A percentile compares a stretch with the other conserved stretches of the same genome.
Conservation (phyloP, 2,888 invertebrate species). For the Digitonthophagus gazella region DNA sequence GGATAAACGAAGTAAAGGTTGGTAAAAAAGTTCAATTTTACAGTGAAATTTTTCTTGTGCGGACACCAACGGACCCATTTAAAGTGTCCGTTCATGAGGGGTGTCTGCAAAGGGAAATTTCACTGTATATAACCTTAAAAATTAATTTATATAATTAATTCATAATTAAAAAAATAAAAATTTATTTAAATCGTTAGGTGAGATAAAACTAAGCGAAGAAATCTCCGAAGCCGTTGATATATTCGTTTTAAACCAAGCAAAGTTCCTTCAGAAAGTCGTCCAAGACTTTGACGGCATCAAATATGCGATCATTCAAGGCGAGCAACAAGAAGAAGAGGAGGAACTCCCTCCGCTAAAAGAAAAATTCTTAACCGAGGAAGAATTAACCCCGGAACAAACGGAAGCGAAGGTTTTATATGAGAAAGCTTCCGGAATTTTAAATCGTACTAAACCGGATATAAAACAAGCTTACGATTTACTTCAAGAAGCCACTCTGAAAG, state of each 20-base stretch:
- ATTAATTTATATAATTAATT: no score
- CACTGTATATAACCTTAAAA: no score
- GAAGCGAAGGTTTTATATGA: slow-evolving; percentile 77
- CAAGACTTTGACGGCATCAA: slow-evolving; percentile 49
- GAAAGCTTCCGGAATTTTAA: slow-evolving; percentile 66
- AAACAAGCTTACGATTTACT: slow-evolving; percentile 73
- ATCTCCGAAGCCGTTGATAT: slow-evolving; percentile 42
- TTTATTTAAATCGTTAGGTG: slow-evolving; percentile 20
- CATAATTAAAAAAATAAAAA: background rate
- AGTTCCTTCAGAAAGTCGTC: slow-evolving; percentile 52
- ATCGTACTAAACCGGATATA: slow-evolving; percentile 70
- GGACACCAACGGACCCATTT: no score
- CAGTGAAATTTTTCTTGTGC: no score
- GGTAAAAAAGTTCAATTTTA: no score
- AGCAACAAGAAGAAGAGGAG: slow-evolving; percentile 53
- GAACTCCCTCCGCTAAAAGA: slow-evolving; percentile 56
- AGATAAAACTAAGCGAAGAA: slow-evolving; percentile 29
- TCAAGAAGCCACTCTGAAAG: slow-evolving; percentile 74
- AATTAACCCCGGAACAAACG: slow-evolving; percentile 63
- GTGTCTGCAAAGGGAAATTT: no score
- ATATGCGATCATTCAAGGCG: slow-evolving; percentile 47
- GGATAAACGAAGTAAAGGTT: slow-evolving; percentile 44
- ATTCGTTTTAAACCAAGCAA: slow-evolving; percentile 45
- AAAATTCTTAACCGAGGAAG: slow-evolving; percentile 48
- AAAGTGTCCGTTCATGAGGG: no score